These are phyloP conservation scores for Thamnophis sirtalis DNA, from an alignment of 2,113 vertebrate species.

Conservation along the genomic window DNA sequence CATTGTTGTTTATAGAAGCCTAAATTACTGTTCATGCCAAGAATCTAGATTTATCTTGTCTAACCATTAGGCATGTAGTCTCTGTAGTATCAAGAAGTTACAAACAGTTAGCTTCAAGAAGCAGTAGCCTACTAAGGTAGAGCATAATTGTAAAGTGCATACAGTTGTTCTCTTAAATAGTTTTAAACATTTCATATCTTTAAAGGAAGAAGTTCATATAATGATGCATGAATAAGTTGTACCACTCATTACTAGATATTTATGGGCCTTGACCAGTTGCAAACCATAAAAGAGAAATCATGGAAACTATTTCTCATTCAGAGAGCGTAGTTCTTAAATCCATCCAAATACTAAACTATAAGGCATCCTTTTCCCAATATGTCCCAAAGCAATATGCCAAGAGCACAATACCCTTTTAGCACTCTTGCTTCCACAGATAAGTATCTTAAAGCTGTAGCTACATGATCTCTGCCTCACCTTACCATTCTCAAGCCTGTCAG, in stretches of 20 bases:
- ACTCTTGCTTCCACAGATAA: background rate
- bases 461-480: background rate
- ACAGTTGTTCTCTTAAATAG: background rate
- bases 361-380: background rate
- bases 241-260: background rate
- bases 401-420: background rate
- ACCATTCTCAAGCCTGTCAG: background rate
- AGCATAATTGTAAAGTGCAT: background rate
- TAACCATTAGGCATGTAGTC: background rate
- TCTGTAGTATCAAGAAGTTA: background rate
- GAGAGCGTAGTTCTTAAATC: background rate
- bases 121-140: background rate
- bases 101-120: background rate
- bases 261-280: background rate
- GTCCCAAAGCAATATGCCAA: background rate
- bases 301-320: background rate
- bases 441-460: background rate
- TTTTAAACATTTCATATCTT: background rate
- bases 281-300: background rate
- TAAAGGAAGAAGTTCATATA: background rate
- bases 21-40: slow-evolving; percentile 39
- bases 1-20: slow-evolving; percentile 34
- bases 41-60: slow-evolving; percentile 24
- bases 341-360: background rate
- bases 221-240: background rate